A percentile compares a stretch with the other conserved stretches of the same genome.
Conservation (phyloP, 2,797 vertebrate genomes). For the Anabacerthia variegaticeps region DNA sequence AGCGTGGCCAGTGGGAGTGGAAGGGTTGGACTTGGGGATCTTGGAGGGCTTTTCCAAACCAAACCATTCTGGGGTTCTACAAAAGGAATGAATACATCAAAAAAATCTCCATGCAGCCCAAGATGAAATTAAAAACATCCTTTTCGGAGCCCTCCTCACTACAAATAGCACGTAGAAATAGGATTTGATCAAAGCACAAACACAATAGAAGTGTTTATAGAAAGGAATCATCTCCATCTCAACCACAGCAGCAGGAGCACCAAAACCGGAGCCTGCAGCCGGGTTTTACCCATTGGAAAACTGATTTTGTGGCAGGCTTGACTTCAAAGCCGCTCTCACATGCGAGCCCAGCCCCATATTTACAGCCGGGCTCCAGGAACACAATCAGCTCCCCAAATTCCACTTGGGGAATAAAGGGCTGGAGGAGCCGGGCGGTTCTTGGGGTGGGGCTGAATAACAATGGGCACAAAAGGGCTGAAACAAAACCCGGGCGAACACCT, state of each 20-base stretch:
- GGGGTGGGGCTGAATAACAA: neutral
- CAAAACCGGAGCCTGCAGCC: neutral
- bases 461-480: neutral
- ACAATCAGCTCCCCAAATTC: neutral
- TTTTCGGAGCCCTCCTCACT: neutral
- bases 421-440: neutral
- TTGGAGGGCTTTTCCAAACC: neutral
- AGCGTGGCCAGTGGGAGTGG: neutral
- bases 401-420: neutral
- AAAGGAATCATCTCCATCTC: neutral
- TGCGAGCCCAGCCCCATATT: neutral
- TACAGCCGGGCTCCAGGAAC: neutral
- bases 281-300: neutral
- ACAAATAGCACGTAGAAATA: neutral
- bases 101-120: neutral
- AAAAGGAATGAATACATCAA: neutral
- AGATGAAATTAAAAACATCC: neutral
- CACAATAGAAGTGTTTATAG: neutral
- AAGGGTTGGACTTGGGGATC: neutral
- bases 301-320: neutral
- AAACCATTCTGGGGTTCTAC: neutral
- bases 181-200: neutral
- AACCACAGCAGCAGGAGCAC: neutral
- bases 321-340: neutral
- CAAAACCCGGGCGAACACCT: neutral